A percentile compares a stretch with the other conserved stretches of the same genome.
These are phyloP conservation scores for Enhydra lutris DNA, from an alignment of 2,113 vertebrate species.

Conservation along the genomic window DNA sequence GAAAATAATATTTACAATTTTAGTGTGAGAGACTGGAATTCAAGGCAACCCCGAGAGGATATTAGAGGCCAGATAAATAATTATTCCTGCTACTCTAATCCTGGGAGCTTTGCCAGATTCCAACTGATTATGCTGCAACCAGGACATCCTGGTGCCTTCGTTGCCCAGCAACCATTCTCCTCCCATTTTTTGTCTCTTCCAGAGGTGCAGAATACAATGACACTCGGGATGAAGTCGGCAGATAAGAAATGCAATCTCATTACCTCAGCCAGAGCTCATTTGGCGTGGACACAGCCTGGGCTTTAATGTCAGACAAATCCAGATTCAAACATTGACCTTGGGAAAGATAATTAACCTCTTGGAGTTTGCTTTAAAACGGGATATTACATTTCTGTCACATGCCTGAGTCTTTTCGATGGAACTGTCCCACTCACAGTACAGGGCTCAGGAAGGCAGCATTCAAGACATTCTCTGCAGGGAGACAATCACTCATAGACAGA, in stretches of 20 bases:
- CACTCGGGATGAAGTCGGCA: background rate
- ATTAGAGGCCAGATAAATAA: constrained; percentile 49
- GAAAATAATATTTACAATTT: constrained; percentile 12
- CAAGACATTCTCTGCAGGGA: background rate
- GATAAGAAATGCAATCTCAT: constrained; percentile 59
- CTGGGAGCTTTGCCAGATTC: constrained; percentile 64
- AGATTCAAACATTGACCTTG: constrained; percentile 33
- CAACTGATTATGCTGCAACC: background rate
- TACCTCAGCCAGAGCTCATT: background rate
- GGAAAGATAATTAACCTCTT: constrained; percentile 19
- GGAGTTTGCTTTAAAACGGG: background rate
- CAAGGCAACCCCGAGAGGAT: background rate
- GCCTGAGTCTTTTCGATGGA: background rate
- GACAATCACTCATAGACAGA: no score
- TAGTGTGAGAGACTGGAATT: background rate
- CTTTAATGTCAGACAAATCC: constrained; percentile 2
- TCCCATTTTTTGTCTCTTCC: background rate
- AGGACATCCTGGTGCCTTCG: constrained; percentile 65
- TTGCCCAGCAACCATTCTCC: constrained; percentile 56
- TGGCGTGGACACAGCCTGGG: background rate
- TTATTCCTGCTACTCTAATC: background rate
- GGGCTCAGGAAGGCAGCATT: background rate
- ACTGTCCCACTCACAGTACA: background rate
- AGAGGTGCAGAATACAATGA: constrained; percentile 42
- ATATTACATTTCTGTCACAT: background rate